A percentile compares a stretch with the other conserved stretches of the same genome.
phyloP scores from a whole-genome alignment of 2,797 vertebrate genomes.

The Clarias fuscus region DNA sequence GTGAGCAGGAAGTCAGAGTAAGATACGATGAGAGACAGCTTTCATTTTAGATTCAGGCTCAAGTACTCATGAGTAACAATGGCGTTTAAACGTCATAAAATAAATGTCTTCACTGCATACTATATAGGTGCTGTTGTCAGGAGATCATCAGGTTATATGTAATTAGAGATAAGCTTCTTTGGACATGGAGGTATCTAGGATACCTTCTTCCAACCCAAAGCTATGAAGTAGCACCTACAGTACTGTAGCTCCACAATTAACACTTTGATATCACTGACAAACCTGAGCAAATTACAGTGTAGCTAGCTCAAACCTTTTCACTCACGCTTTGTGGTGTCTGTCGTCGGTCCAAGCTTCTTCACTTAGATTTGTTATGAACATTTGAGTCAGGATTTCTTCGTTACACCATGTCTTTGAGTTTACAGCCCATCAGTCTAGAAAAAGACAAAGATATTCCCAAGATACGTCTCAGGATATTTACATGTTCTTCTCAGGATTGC shows the following conservation, averaged over 20 bases:
- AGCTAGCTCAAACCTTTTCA: background rate
- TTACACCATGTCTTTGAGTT: slow-evolving; percentile 9
- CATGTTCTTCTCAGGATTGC: slow-evolving; percentile 75
- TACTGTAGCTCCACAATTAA: too few species aligned
- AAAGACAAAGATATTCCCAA: background rate
- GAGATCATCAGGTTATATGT: too few species aligned
- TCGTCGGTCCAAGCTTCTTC: background rate
- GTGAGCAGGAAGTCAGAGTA: background rate
- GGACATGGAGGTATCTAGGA: background rate
- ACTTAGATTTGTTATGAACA: background rate
- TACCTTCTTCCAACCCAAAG: background rate
- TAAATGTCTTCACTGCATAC: background rate
- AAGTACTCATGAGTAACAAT: background rate
- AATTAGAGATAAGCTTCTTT: background rate
- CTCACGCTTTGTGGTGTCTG: too few species aligned
- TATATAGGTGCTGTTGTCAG: background rate
- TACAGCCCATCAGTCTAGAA: background rate
- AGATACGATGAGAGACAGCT: background rate
- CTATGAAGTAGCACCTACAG: background rate
- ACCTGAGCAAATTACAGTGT: background rate
- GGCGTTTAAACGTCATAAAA: background rate
- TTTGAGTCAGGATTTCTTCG: background rate
- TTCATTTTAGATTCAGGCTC: background rate
- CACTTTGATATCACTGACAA: background rate
- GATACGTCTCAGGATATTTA: slow-evolving; percentile 22